Evolutionary conservation across 2,888 invertebrate genomes (phyloP), one percentile per base, ranked within the genome.

Genomic region (Torymus aiolomorphi): DNA sequence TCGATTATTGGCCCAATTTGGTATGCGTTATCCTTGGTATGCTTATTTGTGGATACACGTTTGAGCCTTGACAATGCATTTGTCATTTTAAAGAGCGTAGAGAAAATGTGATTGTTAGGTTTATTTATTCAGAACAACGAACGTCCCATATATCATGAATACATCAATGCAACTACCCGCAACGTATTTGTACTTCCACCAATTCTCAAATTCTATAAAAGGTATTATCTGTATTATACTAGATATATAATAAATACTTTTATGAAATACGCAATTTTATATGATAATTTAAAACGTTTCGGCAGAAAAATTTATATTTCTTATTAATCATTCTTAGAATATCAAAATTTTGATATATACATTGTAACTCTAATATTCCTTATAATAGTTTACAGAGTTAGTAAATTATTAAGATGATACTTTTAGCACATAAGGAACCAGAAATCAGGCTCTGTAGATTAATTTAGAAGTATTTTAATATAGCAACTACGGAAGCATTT

Each of bases 71-170:
- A 14, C 14, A 2, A 8, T 14, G 61, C 11, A 61, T 54, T 76
- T 18, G 61, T 18, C 14, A 59, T 75, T 76, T 18, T 0, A 62
- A 62, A 76, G 54, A 31, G 11, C 18, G 59, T 14, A 61, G 62
- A 72, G 18, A 11, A 57, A n/a, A 16, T 20, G 20, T n/a, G 51
- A 20, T 1, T 31, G 51, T 59, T 31, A 65, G 54, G 56, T 42
- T 75, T 66, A 54, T 10, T 10, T 2, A 62, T 72, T 72, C 59
- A 14, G 65, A 65, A 65, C 73, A 74, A 57, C 74, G 51, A 74
- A 24, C 20, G 16, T 51, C 51, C 57, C 51, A 65, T 49, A 24
- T 74, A 49, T 63, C 73, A 62, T 4, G 13, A 57, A 65, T 42
- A 42, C 42, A 42, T 42, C 42, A 8, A 42, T 42, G 8, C 4